Conservation (phyloP, 2,113 vertebrate genomes). For the Scalopus aquaticus region DNA sequence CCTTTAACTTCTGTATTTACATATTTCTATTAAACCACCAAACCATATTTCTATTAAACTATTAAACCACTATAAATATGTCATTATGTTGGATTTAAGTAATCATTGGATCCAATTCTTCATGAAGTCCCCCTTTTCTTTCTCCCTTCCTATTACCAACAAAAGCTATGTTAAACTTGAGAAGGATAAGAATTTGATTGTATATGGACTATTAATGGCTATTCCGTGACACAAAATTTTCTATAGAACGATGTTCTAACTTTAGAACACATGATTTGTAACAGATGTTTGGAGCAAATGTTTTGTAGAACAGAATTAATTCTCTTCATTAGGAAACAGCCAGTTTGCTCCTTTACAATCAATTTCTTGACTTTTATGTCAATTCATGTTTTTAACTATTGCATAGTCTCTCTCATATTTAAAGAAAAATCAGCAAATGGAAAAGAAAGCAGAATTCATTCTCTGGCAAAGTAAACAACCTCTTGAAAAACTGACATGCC, state of each 20-base stretch:
- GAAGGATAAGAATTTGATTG: not conserved
- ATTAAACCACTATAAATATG: not conserved
- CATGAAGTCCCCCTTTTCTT: not conserved
- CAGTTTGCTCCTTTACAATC: not conserved
- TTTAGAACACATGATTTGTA: slow-evolving; percentile 27
- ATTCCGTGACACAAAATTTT: not conserved
- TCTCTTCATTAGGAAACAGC: slow-evolving; percentile 15
- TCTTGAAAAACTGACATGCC: slow-evolving; percentile 1
- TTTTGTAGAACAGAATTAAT: not conserved
- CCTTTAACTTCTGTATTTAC: not conserved
- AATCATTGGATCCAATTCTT: not conserved
- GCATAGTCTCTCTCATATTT: not conserved
- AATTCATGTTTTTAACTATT: slow-evolving; percentile 35
- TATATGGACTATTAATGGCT: not conserved
- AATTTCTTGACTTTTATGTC: slow-evolving; percentile 7
- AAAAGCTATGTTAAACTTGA: not conserved
- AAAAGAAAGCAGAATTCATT: slow-evolving; percentile 35
- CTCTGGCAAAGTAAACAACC: slow-evolving; percentile 45
- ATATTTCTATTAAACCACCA: no score
- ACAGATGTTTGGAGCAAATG: slow-evolving; percentile 47
- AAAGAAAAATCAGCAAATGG: slow-evolving; percentile 38
- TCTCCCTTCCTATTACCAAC: not conserved
- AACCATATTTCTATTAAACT: no score
- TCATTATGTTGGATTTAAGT: slow-evolving; percentile 6
- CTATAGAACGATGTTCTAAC: not conserved